Percentiles rank a stretch among this genome's conserved stretches.
Evolutionary conservation across 1,140 invertebrate genomes (phyloP).

Genomic region (Eubasilissa regina): DNA sequence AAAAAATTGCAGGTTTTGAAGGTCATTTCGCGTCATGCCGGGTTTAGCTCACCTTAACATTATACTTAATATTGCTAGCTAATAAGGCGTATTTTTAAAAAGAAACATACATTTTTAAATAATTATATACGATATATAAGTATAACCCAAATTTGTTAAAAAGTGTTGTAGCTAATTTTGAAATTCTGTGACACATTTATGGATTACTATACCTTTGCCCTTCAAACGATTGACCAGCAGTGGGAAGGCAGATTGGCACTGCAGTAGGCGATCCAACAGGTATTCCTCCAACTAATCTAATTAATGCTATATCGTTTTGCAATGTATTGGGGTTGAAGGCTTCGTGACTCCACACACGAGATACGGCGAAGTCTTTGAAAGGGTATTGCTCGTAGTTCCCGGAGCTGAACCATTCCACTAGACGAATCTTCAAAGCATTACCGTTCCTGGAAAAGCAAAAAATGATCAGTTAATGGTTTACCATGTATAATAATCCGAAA

Average conservation of each 20-base stretch:
- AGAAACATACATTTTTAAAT: too few relatives aligned
- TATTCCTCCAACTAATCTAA: constrained; percentile 74
- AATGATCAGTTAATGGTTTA: not conserved
- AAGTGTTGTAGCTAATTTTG: too few relatives aligned
- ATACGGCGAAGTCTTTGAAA: constrained; percentile 74
- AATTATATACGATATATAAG: too few relatives aligned
- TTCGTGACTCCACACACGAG: constrained; percentile 76
- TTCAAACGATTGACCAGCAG: constrained; percentile 71
- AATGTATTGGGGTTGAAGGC: constrained; percentile 78
- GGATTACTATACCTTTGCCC: constrained; percentile 71
- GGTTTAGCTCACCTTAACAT: too few relatives aligned
- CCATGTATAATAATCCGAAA: too few relatives aligned
- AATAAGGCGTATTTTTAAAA: too few relatives aligned
- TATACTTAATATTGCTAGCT: too few relatives aligned
- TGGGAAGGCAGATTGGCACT: constrained; percentile 80
- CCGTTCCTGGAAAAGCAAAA: constrained; percentile 61
- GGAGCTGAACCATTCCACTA: constrained; percentile 81
- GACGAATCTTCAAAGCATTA: constrained; percentile 73
- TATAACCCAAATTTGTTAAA: too few relatives aligned
- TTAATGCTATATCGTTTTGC: constrained; percentile 80
- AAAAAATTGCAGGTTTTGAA: too few relatives aligned
- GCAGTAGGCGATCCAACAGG: constrained; percentile 77
- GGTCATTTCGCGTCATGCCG: too few relatives aligned
- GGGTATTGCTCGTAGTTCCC: constrained; percentile 75
- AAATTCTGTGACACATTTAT: too few relatives aligned